Evolutionary conservation across 2,797 vertebrate species (phyloP).

Genomic region (Geotrypetes seraphini): DNA sequence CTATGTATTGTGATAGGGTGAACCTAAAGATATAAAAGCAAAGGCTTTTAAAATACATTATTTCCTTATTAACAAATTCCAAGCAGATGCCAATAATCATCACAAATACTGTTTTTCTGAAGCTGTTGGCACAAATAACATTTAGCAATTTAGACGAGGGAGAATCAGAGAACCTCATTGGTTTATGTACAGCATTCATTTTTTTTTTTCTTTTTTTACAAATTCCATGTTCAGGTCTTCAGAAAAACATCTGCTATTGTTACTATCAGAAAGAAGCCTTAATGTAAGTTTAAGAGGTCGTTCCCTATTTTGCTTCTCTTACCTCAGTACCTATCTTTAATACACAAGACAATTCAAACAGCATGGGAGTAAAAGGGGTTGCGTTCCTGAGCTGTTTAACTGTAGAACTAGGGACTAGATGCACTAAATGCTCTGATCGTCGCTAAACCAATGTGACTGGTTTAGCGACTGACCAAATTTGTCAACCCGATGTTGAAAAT

Average conservation of each 20-base stretch:
- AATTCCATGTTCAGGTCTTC: conserved; percentile 32
- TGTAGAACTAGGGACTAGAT: conserved; percentile 17
- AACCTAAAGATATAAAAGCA: background rate
- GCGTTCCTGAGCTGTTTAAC: too few relatives aligned
- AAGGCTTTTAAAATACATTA: conserved; percentile 33
- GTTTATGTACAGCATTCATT: conserved; percentile 14
- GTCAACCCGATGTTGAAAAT: too few relatives aligned
- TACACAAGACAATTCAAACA: too few relatives aligned
- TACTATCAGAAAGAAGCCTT: too few relatives aligned
- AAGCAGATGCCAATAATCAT: conserved; percentile 25
- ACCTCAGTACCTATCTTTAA: too few relatives aligned
- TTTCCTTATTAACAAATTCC: conserved; percentile 29
- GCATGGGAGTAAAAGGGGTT: too few relatives aligned
- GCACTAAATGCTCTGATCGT: too few relatives aligned
- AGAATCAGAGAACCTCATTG: conserved; percentile 11
- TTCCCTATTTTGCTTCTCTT: too few relatives aligned
- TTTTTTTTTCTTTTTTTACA: conserved; percentile 20
- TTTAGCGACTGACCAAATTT: too few relatives aligned
- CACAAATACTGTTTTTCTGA: conserved; percentile 15
- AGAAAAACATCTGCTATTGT: too few relatives aligned
- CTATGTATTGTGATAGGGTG: background rate
- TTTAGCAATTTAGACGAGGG: conserved; percentile 20
- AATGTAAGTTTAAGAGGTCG: too few relatives aligned
- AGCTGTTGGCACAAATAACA: conserved; percentile 25
- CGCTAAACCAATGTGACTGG: too few relatives aligned